Base-by-base conservation (phyloP, 2,888 invertebrate species). In the Drosophila planitibia region DNA sequence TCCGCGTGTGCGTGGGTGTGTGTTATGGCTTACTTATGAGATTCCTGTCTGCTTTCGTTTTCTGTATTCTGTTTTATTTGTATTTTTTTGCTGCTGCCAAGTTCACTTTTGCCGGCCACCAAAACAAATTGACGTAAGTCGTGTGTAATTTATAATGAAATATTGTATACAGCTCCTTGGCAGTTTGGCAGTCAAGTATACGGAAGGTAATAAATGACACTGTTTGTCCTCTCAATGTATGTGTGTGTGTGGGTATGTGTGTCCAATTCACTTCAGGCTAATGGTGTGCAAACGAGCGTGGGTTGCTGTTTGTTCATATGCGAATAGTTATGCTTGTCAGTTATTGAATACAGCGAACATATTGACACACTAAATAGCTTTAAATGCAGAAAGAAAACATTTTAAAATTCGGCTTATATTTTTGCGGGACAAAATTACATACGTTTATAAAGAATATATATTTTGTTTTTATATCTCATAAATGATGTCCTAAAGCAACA, bases 91-190 rank as follows among this genome's bases (percentile, higher is more conserved):
- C 16, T 58, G 57, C 73, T 67, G 70, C 77, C 81, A 73, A 80
- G 77, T 79, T 85, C 79, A 87, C 76, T 83, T 87, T 39, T 83
- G 73, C 76, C 73, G 83, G 82, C 88, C 81, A 70, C 75, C 81
- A 74, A 85, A 89, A 89, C 88, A 87, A 87, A 87, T 87, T 89
- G 88, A 89, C 85, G 85, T 81, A 83, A 87, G 88, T 88, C 89
- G 89, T 89, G 82, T 89, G 89, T 85, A 89, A 87, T 87, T 87
- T 87, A 87, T 87, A 87, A 89, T 87, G 87, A 87, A 87, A 89
- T 87, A 87, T 87, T 89, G 84, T 85, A 84, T 74, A 83, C 82
- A 58, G 81, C 72, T 86, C 82, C 69, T 68, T 86, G 84, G 82
- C 84, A 89, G 89, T 83, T 86, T 81, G 86, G 84, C 89, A 89